Base-by-base conservation (phyloP, 2,888 invertebrate genomes). In the Dasypolia templi region DNA sequence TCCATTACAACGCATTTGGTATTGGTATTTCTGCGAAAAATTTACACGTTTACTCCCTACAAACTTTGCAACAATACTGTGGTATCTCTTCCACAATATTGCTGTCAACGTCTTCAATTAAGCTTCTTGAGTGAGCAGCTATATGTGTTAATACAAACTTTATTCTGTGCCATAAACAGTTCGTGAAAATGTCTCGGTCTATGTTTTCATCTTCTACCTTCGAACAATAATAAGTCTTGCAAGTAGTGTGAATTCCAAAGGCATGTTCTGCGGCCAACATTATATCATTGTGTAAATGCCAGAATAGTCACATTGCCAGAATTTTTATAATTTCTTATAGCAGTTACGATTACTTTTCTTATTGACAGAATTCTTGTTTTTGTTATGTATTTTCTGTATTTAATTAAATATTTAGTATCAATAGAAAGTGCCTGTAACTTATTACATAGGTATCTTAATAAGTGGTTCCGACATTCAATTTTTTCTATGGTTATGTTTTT, bases 91-190 rank as follows among this genome's bases (percentile, higher is more conserved):
- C 65, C 2, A 65, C 51, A 29, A 53, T 65, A 65, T 65, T 65
- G 7, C 39, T 53, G 64, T 64, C 64, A 64, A 64, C 51, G 1
- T 65, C 65, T 53, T 65, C 65, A 29, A 65, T 39, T 53, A 65
- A 7, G 19, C 65, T 65, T 65, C 65, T 53, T 39, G 65, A 65
- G 51, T 65, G 26, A 65, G 65, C 65, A 39, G 65, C 65, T 65
- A 53, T 53, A 29, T 62, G 51, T 53, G 51, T 65, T 12, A 65
- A 19, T 19, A 65, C 35, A 51, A 65, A 39, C 26, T 65, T 65
- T 51, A 65, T 65, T 65, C 65, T n/a, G 19, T 53, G 51, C 26
- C 39, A 53, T 35, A 65, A 65, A 65, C 51, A 19, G 39, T 35
- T 65, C 53, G 65, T 65, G 39, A 65, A 53, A 1, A 65, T 53